Evolutionary conservation across 2,888 invertebrate genomes (phyloP).

Genomic region (Allacma fusca): DNA sequence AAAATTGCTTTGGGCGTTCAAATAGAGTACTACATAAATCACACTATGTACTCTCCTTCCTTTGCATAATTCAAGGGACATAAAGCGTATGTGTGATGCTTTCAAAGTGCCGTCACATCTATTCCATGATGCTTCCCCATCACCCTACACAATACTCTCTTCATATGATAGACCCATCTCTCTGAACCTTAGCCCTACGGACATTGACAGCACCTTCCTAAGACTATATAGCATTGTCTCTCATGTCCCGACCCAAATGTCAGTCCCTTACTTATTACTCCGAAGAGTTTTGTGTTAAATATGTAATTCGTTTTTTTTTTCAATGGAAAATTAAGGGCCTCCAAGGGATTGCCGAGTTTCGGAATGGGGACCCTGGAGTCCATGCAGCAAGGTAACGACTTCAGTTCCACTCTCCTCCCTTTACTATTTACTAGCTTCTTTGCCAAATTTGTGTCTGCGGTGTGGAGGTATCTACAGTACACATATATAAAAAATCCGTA

Average conservation of each 20-base stretch:
- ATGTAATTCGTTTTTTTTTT: slow-evolving; percentile 3
- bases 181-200: no score
- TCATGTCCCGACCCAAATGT: no score
- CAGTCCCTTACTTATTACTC: no score
- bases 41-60: slow-evolving; percentile 29
- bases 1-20: slow-evolving; percentile 42
- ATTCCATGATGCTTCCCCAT: slow-evolving; percentile 14
- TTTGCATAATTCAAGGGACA: slow-evolving; percentile 43
- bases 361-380: slow-evolving; percentile 86
- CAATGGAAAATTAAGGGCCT: slow-evolving; percentile 66
- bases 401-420: not conserved
- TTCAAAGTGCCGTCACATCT: slow-evolving; percentile 31
- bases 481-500: no score
- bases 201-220: no score
- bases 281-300: not conserved
- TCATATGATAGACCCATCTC: no score
- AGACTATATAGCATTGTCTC: no score
- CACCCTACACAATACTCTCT: not conserved
- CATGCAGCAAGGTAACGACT: slow-evolving; percentile 73
- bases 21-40: slow-evolving; percentile 39
- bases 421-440: not conserved
- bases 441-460: no score
- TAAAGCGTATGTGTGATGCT: slow-evolving; percentile 39
- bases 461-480: no score
- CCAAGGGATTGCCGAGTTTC: slow-evolving; percentile 84